Conservation (phyloP, 2,113 vertebrate genomes). For the Eolophus roseicapilla region DNA sequence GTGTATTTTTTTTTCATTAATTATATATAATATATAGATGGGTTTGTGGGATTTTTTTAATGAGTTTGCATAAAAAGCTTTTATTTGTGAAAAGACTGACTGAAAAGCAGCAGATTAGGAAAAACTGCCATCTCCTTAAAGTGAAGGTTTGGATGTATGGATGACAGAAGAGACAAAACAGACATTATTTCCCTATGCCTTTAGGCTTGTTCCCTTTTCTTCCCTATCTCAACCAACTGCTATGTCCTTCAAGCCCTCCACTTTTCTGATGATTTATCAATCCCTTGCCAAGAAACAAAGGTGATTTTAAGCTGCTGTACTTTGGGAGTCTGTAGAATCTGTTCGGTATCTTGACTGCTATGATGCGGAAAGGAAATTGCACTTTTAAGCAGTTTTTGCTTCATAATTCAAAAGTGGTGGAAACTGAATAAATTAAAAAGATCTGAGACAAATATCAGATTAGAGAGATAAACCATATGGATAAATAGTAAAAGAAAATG, state of each 20-base stretch:
- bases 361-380: neutral
- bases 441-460: neutral
- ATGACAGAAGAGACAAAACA: neutral
- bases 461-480: neutral
- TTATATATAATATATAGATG: neutral
- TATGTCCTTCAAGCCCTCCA: neutral
- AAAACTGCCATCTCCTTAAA: neutral
- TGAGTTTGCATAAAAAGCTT: neutral
- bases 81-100: neutral
- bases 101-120: neutral
- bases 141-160: neutral
- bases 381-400: constrained; percentile 21
- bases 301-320: neutral
- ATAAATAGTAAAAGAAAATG: neutral
- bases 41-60: neutral
- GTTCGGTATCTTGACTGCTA: neutral
- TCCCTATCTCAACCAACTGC: neutral
- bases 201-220: neutral
- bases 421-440: constrained; percentile 18
- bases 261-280: neutral
- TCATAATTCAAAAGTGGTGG: neutral
- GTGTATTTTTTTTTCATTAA: neutral
- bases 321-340: neutral
- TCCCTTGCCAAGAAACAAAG: neutral
- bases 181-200: neutral